These are phyloP conservation scores for Phalacrocorax aristotelis DNA, from an alignment of 2,113 vertebrate species.

Conservation along the genomic window DNA sequence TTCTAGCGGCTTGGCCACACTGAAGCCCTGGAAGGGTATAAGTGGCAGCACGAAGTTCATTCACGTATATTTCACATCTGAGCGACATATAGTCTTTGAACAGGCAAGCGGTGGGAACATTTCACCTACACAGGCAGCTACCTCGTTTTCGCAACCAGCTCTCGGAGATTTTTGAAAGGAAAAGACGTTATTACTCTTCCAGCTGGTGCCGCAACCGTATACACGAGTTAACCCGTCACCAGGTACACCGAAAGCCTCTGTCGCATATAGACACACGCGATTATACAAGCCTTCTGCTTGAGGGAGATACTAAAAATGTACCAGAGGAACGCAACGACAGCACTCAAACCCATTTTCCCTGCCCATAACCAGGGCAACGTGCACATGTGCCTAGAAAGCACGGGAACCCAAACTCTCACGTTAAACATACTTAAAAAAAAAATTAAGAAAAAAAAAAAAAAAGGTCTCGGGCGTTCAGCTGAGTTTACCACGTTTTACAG, in stretches of 20 bases:
- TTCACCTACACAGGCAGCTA: not conserved
- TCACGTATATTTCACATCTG: not conserved
- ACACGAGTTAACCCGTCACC: not conserved
- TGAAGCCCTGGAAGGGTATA: too few species aligned
- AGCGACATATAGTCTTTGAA: not conserved
- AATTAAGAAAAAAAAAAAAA: not conserved
- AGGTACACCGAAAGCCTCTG: slow-evolving; percentile 41
- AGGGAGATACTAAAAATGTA: slow-evolving; percentile 45
- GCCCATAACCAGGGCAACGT: slow-evolving; percentile 38
- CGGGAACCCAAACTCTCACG: not conserved
- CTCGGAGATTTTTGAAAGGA: not conserved
- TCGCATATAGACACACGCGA: not conserved
- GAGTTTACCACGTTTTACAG: not conserved
- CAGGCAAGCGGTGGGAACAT: not conserved
- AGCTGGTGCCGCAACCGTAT: not conserved
- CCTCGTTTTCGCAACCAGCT: not conserved
- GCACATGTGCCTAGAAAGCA: slow-evolving; percentile 41
- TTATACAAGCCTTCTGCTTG: slow-evolving; percentile 32
- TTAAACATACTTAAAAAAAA: not conserved
- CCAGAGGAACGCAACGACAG: slow-evolving; percentile 29
- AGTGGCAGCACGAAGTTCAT: not conserved
- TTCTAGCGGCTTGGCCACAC: not conserved
- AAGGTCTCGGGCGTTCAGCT: not conserved
- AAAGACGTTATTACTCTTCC: not conserved
- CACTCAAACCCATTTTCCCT: not conserved